Percentiles rank a stretch among this genome's conserved stretches.
Conservation (phyloP, 2,888 invertebrate genomes). For the Lymantria monacha region DNA sequence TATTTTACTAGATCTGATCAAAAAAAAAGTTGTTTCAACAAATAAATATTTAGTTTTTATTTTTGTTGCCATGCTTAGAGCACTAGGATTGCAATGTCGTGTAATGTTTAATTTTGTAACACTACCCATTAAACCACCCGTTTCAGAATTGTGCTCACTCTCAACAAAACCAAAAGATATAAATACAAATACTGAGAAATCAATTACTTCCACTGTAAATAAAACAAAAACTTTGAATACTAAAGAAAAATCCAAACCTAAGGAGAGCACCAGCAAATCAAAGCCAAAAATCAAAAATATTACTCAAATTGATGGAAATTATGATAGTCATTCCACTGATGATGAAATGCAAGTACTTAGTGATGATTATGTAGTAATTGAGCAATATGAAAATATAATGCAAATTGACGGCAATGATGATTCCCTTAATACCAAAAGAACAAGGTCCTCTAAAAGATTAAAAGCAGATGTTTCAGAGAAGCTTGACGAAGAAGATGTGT, state of each 20-base stretch:
- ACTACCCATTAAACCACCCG: constrained; percentile 86
- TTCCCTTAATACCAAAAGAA: constrained; percentile 29
- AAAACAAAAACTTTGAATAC: constrained; percentile 16
- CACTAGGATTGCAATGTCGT: constrained; percentile 91
- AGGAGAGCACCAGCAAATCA: constrained; percentile 22
- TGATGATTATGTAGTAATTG: constrained; percentile 40
- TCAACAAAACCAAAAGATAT: constrained; percentile 67
- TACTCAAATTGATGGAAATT: constrained; percentile 81
- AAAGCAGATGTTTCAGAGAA: constrained; percentile 30
- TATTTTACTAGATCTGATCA: constrained; percentile 81
- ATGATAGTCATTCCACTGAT: constrained; percentile 55
- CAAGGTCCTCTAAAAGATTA: constrained; percentile 42
- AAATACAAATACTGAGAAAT: constrained; percentile 13
- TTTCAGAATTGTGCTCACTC: constrained; percentile 84
- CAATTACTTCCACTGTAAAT: neutral
- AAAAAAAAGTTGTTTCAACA: constrained; percentile 82
- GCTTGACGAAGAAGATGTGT: constrained; percentile 43
- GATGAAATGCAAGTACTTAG: constrained; percentile 61
- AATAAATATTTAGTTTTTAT: constrained; percentile 88
- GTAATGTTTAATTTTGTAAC: constrained; percentile 91
- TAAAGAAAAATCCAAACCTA: constrained; percentile 20
- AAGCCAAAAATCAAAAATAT: constrained; percentile 51
- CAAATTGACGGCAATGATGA: constrained; percentile 43
- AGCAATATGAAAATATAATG: constrained; percentile 44
- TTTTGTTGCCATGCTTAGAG: constrained; percentile 88